These are phyloP conservation scores for Ginglymostoma cirratum DNA, from an alignment of 2,113 vertebrate genomes.

Conservation along the genomic window DNA sequence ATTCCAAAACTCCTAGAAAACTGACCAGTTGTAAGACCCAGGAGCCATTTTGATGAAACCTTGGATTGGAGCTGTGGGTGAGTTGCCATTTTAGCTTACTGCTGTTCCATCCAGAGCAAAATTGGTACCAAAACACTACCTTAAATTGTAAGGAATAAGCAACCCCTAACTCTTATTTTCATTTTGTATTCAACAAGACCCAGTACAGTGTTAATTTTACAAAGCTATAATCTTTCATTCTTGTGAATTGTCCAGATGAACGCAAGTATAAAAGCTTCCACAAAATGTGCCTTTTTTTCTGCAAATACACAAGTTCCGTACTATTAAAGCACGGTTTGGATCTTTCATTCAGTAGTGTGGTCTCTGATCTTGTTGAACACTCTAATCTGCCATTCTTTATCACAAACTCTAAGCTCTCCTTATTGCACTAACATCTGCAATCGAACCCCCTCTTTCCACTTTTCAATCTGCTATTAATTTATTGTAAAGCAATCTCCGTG, in stretches of 20 bases:
- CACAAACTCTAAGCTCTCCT: slow-evolving; percentile 27
- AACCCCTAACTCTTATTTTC: not conserved
- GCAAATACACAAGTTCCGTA: too few species aligned
- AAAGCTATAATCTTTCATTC: not conserved
- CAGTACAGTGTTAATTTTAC: not conserved
- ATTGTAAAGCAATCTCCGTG: not conserved
- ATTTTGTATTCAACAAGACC: not conserved
- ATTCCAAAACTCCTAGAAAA: not conserved
- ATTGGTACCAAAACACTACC: not conserved
- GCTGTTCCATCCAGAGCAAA: not conserved
- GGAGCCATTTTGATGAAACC: not conserved
- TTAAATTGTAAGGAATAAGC: not conserved
- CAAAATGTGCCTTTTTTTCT: too few species aligned
- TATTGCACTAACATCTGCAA: not conserved
- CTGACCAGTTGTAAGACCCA: not conserved
- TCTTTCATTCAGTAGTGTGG: not conserved
- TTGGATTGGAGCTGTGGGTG: not conserved
- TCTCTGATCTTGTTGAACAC: not conserved
- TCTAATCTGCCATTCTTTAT: slow-evolving; percentile 3
- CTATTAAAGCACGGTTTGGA: too few species aligned
- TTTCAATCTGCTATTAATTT: not conserved
- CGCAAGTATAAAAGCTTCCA: too few species aligned
- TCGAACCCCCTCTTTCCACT: not conserved
- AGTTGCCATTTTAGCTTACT: not conserved
- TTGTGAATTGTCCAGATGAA: too few species aligned